Percentiles rank a stretch among this genome's conserved stretches.
Evolutionary conservation across 1,140 invertebrate genomes (phyloP).

Genomic region (Bradynema listronoti): DNA sequence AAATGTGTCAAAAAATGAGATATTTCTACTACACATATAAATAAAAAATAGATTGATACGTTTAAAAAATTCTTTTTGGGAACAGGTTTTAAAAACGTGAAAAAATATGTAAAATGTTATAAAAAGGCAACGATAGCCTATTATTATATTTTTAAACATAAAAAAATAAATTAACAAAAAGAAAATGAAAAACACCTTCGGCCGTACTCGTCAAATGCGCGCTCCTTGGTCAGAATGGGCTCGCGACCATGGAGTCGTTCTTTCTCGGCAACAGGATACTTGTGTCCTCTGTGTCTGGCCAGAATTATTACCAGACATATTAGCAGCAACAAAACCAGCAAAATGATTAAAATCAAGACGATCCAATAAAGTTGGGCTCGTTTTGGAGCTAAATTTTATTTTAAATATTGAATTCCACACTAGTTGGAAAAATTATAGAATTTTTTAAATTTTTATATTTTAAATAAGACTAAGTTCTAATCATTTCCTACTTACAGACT

Average conservation of each 20-base stretch:
- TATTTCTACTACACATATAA: too few relatives aligned
- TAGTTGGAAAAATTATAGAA: too few relatives aligned
- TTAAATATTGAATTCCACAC: constrained; percentile 19
- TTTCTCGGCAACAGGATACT: constrained; percentile 73
- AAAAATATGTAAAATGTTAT: too few relatives aligned
- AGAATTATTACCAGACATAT: constrained; percentile 84
- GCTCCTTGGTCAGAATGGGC: constrained; percentile 71
- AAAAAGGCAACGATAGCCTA: too few relatives aligned
- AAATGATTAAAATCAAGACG: constrained; percentile 87
- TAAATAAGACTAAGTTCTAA: too few relatives aligned
- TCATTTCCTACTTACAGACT: constrained; percentile 52
- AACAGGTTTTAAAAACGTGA: too few relatives aligned
- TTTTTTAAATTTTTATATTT: too few relatives aligned
- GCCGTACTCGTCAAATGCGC: constrained; percentile 82
- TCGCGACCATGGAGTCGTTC: constrained; percentile 81
- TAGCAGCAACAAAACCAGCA: constrained; percentile 81
- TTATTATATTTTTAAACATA: too few relatives aligned
- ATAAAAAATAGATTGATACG: too few relatives aligned
- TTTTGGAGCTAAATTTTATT: constrained; percentile 51
- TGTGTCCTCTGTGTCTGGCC: constrained; percentile 80
- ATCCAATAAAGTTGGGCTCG: constrained; percentile 86
- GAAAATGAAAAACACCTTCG: constrained; percentile 61
- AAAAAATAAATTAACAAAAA: constrained; percentile 10
- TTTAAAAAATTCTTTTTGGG: too few relatives aligned
- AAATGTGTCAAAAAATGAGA: too few relatives aligned